Percentiles rank a stretch among this genome's conserved stretches.
phyloP scores from a whole-genome alignment of 2,888 invertebrate species.

The Parasteatoda lunata region DNA sequence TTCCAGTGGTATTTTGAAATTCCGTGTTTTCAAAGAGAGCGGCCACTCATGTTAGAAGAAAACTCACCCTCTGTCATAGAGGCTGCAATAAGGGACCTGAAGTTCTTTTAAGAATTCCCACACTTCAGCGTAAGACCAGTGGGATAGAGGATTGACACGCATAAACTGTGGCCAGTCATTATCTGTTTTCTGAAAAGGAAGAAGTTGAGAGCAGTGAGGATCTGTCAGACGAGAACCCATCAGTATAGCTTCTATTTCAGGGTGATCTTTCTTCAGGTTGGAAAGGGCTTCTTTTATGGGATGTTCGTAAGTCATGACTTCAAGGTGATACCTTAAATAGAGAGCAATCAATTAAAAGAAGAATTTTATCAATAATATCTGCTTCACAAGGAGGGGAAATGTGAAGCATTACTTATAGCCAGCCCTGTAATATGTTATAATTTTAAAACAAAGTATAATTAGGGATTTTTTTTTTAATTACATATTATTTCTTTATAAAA shows the following conservation, averaged over 20 bases:
- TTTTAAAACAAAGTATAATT: background rate
- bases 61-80: constrained; percentile 90
- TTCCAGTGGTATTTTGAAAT: too few species aligned
- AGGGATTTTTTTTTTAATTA: too few species aligned
- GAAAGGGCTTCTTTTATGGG: constrained; percentile 84
- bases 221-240: constrained; percentile 95
- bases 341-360: too few species aligned
- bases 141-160: constrained; percentile 90
- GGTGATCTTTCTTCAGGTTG: constrained; percentile 78
- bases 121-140: constrained; percentile 92
- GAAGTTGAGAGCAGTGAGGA: constrained; percentile 83
- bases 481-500: too few species aligned
- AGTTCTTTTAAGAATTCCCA: constrained; percentile 90
- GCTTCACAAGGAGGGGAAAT: background rate
- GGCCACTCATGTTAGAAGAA: background rate
- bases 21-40: too few species aligned
- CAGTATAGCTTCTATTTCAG: constrained; percentile 85
- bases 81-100: constrained; percentile 89
- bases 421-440: background rate
- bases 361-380: background rate
- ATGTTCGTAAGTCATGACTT: constrained; percentile 81
- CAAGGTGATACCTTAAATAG: constrained; percentile 81
- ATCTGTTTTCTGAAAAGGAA: constrained; percentile 86
- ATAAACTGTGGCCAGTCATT: constrained; percentile 91
- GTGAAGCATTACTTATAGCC: background rate